Base-by-base conservation (phyloP, 2,113 vertebrate genomes). In the Heteronetta atricapilla region DNA sequence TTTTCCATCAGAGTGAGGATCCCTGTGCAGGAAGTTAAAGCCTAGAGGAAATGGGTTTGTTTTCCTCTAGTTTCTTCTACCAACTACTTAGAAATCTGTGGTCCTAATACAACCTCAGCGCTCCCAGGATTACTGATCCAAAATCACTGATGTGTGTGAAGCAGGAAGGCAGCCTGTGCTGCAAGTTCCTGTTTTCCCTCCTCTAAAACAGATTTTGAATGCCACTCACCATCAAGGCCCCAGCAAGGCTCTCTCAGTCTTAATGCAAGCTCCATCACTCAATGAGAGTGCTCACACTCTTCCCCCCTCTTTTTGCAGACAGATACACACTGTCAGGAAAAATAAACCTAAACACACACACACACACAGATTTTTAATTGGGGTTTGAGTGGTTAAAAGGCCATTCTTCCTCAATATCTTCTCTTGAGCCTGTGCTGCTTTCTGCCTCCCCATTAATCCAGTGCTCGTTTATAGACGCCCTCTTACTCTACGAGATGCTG, bases 201-300 rank as follows among this genome's bases (percentile, higher is more conserved):
- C 33, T 33, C 17, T 50, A 33, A 52, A 74, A 3, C 19, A 62
- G n/a, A n/a, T 28, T 86, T 62, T 69, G 40, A 72, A 29, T 44
- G 59, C 62, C 62, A 53, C 23, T 75, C 66, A 38, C n/a, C 28
- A 59, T 4, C 1, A 1, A 68, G 42, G 23, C 38, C 46, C 68
- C 42, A 58, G 72, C 13, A 31, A 60, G 28, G 10, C 2, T 21
- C 29, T 83, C 21, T 81, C 38, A 86, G 36, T 36, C 33, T 63
- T 83, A 33, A 38, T 28, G 66, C 1, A 14, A 85, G 29, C 16
- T 62, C 64, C 11, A 16, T 34, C 2, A 0, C 29, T 78, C 42
- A 68, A 13, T 0, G 0, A 56, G 11, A 74, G 8, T 2, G 0
- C 56, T 77, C 46, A 34, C 0, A 0, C 4, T 31, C 52, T 89